Base-by-base conservation (phyloP, 2,113 vertebrate species). In the Syngnathoides biaculeatus region DNA sequence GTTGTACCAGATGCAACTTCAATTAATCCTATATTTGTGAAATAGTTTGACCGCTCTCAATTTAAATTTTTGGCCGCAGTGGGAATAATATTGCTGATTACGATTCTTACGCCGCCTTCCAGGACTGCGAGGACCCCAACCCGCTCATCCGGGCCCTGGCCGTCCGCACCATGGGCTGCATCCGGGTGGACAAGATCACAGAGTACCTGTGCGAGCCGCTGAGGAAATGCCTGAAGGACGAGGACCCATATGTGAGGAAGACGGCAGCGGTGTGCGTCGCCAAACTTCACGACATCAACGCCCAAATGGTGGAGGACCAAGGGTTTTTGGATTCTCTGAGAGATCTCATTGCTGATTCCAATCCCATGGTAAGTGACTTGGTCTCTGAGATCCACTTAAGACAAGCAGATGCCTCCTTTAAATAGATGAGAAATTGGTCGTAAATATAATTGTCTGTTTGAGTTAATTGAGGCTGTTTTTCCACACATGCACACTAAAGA, bases 91-190 rank as follows among this genome's bases (percentile, higher is more conserved):
- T 12, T 6, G 1, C 30, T 52, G 10, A 73, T 19, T 35, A 35
- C 30, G 4, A 39, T n/a, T 50, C 42, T 39, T 15, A 0, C 4
- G 22, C 24, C 47, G 6, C 3, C 19, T 35, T 53, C 19, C 64
- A 99, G 97, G 97, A 99, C 83, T 99, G 97, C n/a, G 97, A 99
- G 67, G 97, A 99, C 79, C 97, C 97, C 0, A 99, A 99, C 91
- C 97, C 97, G 0, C 91, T 99, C 72, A 99, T 99, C 85, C 93
- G 97, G 0, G 97, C 97, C 1, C 89, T 99, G 81, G 97, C 97
- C 0, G 97, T 99, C n/a, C 95, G 97, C 69, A 99, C 97, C 8
- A 98, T 99, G 97, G 97, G 97, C 1, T 99, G 97, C 83, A 98
- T 99, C 86, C 90, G 96, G 0, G 97, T 99, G 74, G 97, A 98